A percentile compares a stretch with the other conserved stretches of the same genome.
Conservation (phyloP, 2,888 invertebrate species). For the Synergus japonicus region DNA sequence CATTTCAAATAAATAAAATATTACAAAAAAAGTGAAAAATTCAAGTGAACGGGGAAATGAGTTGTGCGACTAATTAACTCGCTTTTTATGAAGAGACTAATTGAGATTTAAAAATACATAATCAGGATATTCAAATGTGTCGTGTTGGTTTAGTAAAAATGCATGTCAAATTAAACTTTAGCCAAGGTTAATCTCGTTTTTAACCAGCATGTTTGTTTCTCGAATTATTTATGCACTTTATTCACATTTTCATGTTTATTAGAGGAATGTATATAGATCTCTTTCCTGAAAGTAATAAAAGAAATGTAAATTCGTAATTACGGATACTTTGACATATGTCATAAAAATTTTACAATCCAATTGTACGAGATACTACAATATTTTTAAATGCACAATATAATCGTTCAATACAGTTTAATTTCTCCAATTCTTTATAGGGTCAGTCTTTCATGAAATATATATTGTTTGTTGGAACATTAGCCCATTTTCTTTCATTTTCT, state of each 20-base stretch:
- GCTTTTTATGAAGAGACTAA: not conserved
- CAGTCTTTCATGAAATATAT: too few species aligned
- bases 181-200: not conserved
- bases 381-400: too few species aligned
- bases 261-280: too few species aligned
- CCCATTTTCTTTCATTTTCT: not conserved
- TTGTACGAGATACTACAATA: too few species aligned
- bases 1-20: too few species aligned
- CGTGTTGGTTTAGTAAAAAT: not conserved
- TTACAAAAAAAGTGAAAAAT: not conserved
- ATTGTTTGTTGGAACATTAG: not conserved
- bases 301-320: too few species aligned
- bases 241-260: not conserved
- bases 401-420: too few species aligned
- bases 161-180: conserved; percentile 1
- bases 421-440: too few species aligned
- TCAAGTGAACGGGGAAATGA: not conserved
- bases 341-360: too few species aligned
- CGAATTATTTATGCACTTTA: not conserved
- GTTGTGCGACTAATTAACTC: not conserved
- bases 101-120: conserved; percentile 12
- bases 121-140: not conserved
- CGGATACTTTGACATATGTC: too few species aligned
- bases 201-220: not conserved
- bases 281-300: too few species aligned